A percentile compares a stretch with the other conserved stretches of the same genome.
Evolutionary conservation across 2,888 invertebrate genomes (phyloP).

Genomic region (Crematogaster levior): DNA sequence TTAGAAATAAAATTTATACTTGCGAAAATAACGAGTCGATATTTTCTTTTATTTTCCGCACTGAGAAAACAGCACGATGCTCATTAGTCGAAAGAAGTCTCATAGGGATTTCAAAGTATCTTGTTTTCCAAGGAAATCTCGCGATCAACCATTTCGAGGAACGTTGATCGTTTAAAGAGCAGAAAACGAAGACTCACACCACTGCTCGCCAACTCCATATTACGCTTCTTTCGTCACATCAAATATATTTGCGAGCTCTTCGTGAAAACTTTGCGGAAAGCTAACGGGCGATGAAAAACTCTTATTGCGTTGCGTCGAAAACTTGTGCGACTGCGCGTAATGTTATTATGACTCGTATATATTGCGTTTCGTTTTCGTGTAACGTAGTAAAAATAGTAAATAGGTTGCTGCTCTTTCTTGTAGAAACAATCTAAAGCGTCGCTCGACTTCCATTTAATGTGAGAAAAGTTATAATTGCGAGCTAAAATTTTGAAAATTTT

Average conservation of each 20-base stretch:
- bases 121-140: conserved; percentile 62
- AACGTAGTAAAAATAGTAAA: conserved; percentile 30
- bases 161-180: conserved; percentile 43
- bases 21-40: neutral
- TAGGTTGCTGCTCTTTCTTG: neutral
- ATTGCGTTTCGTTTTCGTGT: conserved; percentile 36
- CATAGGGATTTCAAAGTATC: conserved; percentile 64
- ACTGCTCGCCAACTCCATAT: too few species aligned
- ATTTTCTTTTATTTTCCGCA: conserved; percentile 9
- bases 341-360: conserved; percentile 15
- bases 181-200: conserved; percentile 36
- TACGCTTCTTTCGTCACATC: conserved; percentile 20
- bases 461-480: conserved; percentile 41
- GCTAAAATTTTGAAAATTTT: conserved; percentile 17
- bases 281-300: conserved; percentile 30
- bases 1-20: neutral
- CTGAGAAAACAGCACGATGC: conserved; percentile 62
- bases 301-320: conserved; percentile 21
- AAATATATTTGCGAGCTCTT: conserved; percentile 40
- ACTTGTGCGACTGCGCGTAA: neutral
- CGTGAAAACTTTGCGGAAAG: conserved; percentile 36
- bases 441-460: conserved; percentile 7
- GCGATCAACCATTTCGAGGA: conserved; percentile 42
- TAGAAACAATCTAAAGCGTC: conserved; percentile 32
- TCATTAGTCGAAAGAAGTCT: conserved; percentile 67